These are phyloP conservation scores for Scortum barcoo DNA, from an alignment of 2,113 vertebrate genomes.

Conservation along the genomic window DNA sequence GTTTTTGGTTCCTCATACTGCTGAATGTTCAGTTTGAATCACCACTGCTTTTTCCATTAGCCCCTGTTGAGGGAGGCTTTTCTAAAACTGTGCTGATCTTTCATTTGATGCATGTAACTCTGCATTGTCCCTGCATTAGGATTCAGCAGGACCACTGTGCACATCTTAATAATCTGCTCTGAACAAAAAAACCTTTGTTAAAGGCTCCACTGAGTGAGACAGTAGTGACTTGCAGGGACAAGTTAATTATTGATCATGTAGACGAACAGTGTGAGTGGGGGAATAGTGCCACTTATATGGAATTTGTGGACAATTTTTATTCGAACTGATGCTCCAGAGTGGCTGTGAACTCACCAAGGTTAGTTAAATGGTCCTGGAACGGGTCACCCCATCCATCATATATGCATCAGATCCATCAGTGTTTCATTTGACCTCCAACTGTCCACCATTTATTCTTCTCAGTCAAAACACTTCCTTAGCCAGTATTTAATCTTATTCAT, in stretches of 20 bases:
- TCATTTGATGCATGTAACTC: constrained; percentile 38
- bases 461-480: constrained; percentile 38
- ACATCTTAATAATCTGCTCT: constrained; percentile 44
- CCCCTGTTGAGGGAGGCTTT: constrained; percentile 1
- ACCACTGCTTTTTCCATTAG: not conserved
- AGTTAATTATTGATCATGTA: constrained; percentile 65
- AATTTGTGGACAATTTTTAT: constrained; percentile 15
- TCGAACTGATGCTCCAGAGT: constrained; percentile 19
- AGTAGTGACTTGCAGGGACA: constrained; percentile 36
- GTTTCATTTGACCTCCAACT: constrained; percentile 57
- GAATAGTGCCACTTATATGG: constrained; percentile 16
- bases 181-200: constrained; percentile 51
- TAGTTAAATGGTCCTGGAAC: constrained; percentile 37
- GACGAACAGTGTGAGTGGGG: constrained; percentile 36
- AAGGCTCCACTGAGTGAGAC: constrained; percentile 48
- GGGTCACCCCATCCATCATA: not conserved
- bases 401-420: constrained; percentile 39
- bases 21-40: constrained; percentile 27
- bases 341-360: constrained; percentile 25
- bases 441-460: constrained; percentile 46
- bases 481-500: constrained; percentile 57
- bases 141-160: constrained; percentile 51
- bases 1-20: not conserved
- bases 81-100: constrained; percentile 28
- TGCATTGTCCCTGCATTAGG: constrained; percentile 40